Conservation (phyloP, 2,888 invertebrate genomes). For the Sericinus montela region DNA sequence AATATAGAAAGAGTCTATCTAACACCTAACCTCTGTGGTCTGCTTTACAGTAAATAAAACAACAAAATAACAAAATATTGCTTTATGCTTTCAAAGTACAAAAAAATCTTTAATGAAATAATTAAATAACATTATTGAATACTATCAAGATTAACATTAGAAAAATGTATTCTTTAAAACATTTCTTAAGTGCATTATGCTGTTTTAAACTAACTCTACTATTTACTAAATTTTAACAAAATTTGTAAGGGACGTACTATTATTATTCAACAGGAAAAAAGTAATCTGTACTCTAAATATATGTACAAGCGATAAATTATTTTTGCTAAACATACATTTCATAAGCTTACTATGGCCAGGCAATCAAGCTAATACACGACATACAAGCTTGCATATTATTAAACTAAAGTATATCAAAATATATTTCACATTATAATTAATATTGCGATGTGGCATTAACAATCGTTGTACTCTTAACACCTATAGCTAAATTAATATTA, state of each 20-base stretch:
- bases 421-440: not conserved
- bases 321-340: not conserved
- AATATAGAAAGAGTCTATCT: no score
- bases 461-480: constrained; percentile 7
- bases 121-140: constrained; percentile 43
- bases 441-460: not conserved
- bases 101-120: constrained; percentile 39
- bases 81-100: constrained; percentile 60
- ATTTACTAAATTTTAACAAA: no score
- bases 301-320: not conserved
- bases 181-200: constrained; percentile 18
- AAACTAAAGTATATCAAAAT: not conserved
- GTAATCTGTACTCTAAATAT: not conserved
- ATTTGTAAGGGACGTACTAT: no score
- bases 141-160: constrained; percentile 25
- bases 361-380: not conserved
- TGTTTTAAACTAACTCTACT: not conserved
- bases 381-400: not conserved
- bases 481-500: not conserved
- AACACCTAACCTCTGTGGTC: no score
- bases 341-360: not conserved
- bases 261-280: no score
- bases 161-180: constrained; percentile 26
- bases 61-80: constrained; percentile 31
- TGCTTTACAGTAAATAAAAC: constrained; percentile 11